Evolutionary conservation across 2,797 vertebrate genomes (phyloP).

Genomic region (Gorsachius magnificus): DNA sequence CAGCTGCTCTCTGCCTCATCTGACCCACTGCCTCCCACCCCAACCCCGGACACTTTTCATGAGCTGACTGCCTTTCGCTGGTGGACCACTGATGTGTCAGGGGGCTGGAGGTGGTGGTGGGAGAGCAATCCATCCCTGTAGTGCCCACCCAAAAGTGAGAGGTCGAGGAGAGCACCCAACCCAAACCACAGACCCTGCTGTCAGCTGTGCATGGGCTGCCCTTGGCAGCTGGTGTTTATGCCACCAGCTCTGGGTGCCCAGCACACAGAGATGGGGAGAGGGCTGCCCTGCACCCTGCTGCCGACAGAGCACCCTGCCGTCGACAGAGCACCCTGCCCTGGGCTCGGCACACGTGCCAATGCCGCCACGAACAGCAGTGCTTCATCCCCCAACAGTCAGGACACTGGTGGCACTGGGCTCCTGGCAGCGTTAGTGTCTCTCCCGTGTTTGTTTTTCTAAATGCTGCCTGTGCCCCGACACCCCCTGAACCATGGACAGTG

Average conservation of each 20-base stretch:
- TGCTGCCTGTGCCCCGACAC: accelerated
- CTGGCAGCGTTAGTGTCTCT: background rate
- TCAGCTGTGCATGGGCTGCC: accelerated
- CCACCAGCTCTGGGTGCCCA: background rate
- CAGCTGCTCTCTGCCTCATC: background rate
- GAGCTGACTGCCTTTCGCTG: background rate
- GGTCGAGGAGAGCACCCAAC: background rate
- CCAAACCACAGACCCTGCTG: background rate
- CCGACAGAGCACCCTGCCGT: background rate
- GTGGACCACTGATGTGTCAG: background rate
- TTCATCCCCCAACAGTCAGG: background rate
- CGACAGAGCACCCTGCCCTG: background rate
- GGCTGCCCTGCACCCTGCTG: background rate
- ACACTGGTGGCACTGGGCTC: background rate
- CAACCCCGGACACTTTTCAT: background rate
- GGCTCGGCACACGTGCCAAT: accelerated
- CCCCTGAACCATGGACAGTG: accelerated
- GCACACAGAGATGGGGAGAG: background rate
- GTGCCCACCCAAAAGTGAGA: background rate
- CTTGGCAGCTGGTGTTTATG: background rate
- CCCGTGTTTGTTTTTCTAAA: background rate
- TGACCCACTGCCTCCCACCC: background rate
- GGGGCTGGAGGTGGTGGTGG: background rate
- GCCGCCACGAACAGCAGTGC: background rate
- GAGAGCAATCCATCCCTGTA: background rate